Conservation (phyloP, 2,888 invertebrate species). For the Xanthia togata region DNA sequence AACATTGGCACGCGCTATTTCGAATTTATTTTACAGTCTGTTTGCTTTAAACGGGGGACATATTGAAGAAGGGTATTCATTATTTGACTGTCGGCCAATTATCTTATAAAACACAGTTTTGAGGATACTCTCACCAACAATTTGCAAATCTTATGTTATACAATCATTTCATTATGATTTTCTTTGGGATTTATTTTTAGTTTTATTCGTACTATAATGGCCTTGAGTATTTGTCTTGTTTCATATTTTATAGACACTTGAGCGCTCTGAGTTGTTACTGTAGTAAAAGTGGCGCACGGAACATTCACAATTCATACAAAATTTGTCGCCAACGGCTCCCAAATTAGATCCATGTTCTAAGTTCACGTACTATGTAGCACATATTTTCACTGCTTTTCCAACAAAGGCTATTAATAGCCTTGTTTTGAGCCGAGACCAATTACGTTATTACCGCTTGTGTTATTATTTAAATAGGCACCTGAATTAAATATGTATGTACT, state of each 20-base stretch:
- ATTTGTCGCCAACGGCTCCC: constrained; percentile 38
- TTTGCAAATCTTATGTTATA: no score
- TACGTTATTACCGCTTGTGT: constrained; percentile 37
- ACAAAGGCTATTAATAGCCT: constrained; percentile 48
- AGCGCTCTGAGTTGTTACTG: not conserved
- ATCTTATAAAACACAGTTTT: not conserved
- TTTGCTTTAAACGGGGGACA: not conserved
- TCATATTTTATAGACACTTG: constrained; percentile 15
- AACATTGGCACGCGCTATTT: constrained; percentile 31
- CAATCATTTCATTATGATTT: no score
- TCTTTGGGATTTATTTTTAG: no score
- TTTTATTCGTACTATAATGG: no score
- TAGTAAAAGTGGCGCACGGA: constrained; percentile 5
- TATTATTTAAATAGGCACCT: constrained; percentile 54
- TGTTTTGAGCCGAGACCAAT: constrained; percentile 51
- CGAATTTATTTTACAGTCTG: constrained; percentile 38
- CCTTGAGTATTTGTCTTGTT: not conserved
- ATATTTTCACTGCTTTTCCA: constrained; percentile 45
- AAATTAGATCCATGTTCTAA: constrained; percentile 61
- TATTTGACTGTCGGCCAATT: not conserved
- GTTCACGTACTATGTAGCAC: constrained; percentile 48
- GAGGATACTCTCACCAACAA: no score
- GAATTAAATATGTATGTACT: constrained; percentile 38
- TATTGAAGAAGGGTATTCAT: not conserved
- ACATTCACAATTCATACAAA: constrained; percentile 56